phyloP scores from a whole-genome alignment of 1,140 invertebrate genomes.

The Portunus trituberculatus region DNA sequence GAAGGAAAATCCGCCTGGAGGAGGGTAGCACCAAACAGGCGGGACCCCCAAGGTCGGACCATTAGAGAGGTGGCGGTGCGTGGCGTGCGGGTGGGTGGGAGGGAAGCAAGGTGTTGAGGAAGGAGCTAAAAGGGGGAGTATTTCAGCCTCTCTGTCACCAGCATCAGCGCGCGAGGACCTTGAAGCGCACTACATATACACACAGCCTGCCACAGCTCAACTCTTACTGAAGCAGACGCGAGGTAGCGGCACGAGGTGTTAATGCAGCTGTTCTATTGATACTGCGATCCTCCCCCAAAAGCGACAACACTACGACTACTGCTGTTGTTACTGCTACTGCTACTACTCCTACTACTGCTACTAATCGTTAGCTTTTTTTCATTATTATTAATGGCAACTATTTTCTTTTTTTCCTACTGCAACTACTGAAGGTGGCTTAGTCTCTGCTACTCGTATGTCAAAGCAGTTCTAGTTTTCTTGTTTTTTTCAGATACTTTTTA shows the following conservation, averaged over 20 bases:
- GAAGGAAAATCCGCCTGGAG: slow-evolving; percentile 69
- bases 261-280: neutral
- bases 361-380: neutral
- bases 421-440: no score
- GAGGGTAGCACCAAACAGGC: neutral
- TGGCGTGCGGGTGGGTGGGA: slow-evolving; percentile 1
- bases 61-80: slow-evolving; percentile 39
- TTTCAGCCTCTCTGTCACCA: neutral
- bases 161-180: neutral
- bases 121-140: neutral
- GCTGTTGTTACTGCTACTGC: neutral
- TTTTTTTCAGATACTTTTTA: no score
- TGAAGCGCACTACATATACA: neutral
- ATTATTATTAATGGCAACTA: neutral
- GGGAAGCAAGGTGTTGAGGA: no score
- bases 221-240: neutral
- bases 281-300: neutral
- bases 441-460: no score
- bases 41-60: slow-evolving; percentile 54
- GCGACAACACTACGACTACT: neutral
- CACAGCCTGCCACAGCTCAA: neutral
- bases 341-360: neutral
- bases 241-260: neutral
- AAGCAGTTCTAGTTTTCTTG: no score
- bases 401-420: no score